phyloP scores from a whole-genome alignment of 64 coral and sea anemone genomes.

The Montipora efflorescens region DNA sequence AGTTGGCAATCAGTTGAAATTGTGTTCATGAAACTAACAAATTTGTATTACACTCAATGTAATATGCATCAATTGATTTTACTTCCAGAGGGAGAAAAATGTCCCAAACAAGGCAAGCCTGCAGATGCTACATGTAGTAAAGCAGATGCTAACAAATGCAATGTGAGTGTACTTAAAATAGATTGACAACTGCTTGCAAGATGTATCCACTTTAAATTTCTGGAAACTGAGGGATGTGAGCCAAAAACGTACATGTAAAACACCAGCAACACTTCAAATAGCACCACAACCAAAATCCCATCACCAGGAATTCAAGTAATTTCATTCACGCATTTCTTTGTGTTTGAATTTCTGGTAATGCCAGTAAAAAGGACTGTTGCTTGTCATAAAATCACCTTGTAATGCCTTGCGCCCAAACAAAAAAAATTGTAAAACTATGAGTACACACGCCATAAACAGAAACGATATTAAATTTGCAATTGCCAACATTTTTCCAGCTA shows the following conservation, averaged over 20 bases:
- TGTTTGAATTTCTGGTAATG: no score
- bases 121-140: background rate
- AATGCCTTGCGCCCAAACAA: background rate
- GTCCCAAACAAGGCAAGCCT: background rate
- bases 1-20: background rate
- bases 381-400: background rate
- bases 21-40: background rate
- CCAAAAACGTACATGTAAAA: background rate
- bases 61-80: background rate
- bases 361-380: background rate
- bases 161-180: background rate
- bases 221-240: background rate
- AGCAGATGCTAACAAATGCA: background rate
- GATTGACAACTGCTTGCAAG: background rate
- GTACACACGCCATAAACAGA: background rate
- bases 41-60: background rate
- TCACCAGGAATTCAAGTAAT: no score
- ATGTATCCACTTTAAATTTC: background rate
- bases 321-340: no score
- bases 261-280: background rate
- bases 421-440: background rate
- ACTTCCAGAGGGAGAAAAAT: background rate
- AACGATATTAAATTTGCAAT: background rate
- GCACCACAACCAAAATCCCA: background rate
- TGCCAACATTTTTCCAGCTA: background rate